phyloP scores from a whole-genome alignment of 1,140 invertebrate species.

The Paralvinella palmiformis region DNA sequence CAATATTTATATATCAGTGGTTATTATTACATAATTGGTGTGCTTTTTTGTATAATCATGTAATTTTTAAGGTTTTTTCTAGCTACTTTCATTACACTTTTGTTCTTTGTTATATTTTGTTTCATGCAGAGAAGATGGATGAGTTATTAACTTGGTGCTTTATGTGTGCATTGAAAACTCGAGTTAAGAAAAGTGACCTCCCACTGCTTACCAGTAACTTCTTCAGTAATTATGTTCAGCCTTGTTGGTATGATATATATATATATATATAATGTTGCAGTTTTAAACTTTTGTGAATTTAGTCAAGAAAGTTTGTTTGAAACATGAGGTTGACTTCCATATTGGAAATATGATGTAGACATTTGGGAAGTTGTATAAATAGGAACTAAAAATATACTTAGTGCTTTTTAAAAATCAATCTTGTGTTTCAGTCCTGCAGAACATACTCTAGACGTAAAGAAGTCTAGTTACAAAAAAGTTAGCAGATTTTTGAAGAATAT shows the following conservation, averaged over 20 bases:
- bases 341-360: no score
- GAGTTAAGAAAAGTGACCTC: constrained; percentile 56
- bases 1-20: no score
- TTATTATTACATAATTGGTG: no score
- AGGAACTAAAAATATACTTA: no score
- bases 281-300: background rate
- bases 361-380: no score
- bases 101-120: no score
- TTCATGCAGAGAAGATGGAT: no score
- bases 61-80: no score
- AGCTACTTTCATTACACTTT: no score
- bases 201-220: constrained; percentile 71
- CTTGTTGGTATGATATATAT: constrained; percentile 52
- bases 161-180: constrained; percentile 66
- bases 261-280: background rate
- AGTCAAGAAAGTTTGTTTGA: background rate
- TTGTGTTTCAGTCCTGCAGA: background rate
- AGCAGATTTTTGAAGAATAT: constrained; percentile 61
- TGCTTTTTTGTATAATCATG: no score
- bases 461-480: constrained; percentile 82
- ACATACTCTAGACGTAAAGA: constrained; percentile 71
- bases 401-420: no score
- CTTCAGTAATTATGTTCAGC: constrained; percentile 71
- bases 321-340: background rate
- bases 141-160: constrained; percentile 69